phyloP scores from a whole-genome alignment of 35 echinoderm and acorn worm genomes.

The Apostichopus californicus region DNA sequence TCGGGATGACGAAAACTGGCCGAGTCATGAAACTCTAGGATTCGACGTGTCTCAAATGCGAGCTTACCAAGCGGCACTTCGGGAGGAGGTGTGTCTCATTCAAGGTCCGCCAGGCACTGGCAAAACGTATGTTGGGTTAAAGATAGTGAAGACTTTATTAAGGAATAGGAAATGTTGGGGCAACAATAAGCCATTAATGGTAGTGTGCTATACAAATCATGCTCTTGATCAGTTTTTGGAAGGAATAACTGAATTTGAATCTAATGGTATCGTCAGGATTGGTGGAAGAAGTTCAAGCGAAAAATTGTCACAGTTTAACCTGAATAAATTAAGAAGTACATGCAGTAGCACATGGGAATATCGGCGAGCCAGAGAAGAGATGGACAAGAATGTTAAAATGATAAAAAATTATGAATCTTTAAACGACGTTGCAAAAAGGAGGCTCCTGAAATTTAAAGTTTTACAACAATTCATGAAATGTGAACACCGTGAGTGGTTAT shows the following conservation, averaged over 20 bases:
- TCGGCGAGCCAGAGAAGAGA: background rate
- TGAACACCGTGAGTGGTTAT: background rate
- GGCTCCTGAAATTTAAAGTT: background rate
- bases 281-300: conserved; percentile 58
- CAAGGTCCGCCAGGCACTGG: conserved; percentile 90
- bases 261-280: conserved; percentile 56
- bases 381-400: background rate
- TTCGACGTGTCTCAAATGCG: conserved; percentile 67
- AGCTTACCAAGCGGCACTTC: conserved; percentile 68
- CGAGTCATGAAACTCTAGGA: conserved; percentile 14
- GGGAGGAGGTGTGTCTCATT: conserved; percentile 72
- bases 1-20: conserved; percentile 41
- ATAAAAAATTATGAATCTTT: conserved; percentile 43
- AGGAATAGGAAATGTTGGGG: conserved; percentile 47
- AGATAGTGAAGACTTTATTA: conserved; percentile 71
- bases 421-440: background rate
- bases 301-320: conserved; percentile 22
- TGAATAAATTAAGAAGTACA: background rate
- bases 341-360: background rate
- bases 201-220: conserved; percentile 80
- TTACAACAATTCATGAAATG: background rate
- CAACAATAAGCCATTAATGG: conserved; percentile 61
- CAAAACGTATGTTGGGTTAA: conserved; percentile 79
- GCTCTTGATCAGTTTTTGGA: conserved; percentile 88
- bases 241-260: conserved; percentile 67